Conservation (phyloP, 2,888 invertebrate genomes). For the Prostheceraeus crozeri region DNA sequence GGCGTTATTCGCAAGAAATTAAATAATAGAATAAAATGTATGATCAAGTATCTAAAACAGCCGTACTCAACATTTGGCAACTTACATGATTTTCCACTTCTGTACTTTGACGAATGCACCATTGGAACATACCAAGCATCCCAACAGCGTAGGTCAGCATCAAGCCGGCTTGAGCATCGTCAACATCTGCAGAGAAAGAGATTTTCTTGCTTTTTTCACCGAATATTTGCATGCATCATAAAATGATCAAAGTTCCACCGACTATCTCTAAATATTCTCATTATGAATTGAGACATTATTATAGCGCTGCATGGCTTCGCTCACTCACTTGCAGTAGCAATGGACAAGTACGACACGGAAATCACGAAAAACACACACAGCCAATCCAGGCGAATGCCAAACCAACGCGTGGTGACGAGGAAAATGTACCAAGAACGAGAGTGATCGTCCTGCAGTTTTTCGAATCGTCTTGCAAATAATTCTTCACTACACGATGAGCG, state of each 20-base stretch:
- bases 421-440: constrained; percentile 86
- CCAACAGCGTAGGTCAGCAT: constrained; percentile 54
- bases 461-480: constrained; percentile 63
- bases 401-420: constrained; percentile 78
- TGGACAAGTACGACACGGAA: constrained; percentile 70
- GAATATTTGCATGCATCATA: too few relatives aligned
- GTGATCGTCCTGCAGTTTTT: constrained; percentile 63
- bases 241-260: not conserved
- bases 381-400: constrained; percentile 83
- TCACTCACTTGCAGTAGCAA: too few relatives aligned
- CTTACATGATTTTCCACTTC: constrained; percentile 62
- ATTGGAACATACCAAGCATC: constrained; percentile 73
- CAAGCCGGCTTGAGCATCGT: constrained; percentile 59
- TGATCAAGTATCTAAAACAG: not conserved
- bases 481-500: constrained; percentile 76
- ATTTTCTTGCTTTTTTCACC: constrained; percentile 96
- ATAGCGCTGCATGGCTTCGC: too few relatives aligned
- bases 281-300: too few relatives aligned
- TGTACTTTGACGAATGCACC: constrained; percentile 83
- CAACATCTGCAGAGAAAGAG: constrained; percentile 87
- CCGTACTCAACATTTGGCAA: not conserved
- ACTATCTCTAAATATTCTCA: too few relatives aligned
- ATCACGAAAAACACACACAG: constrained; percentile 78
- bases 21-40: constrained; percentile 8
- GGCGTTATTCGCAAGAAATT: too few relatives aligned